Base-by-base conservation (phyloP, 2,888 invertebrate species). In the Onchidella celtica region DNA sequence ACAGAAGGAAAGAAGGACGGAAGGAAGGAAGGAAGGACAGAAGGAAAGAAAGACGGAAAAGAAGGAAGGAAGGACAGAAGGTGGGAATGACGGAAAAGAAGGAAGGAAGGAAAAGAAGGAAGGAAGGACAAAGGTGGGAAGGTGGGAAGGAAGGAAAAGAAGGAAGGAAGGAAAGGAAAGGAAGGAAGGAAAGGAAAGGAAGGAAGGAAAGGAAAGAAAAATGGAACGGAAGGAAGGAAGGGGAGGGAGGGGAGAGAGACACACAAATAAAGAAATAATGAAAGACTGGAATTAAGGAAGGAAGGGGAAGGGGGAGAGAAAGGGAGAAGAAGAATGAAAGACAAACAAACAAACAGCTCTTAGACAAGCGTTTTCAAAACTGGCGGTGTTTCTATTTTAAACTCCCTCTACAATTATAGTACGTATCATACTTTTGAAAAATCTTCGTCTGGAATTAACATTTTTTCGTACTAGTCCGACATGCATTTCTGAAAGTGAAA, bases 21-120 rank as follows among this genome's bases (percentile, higher is more conserved):
- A 66, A 66, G 66, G 32, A 29, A 3, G 29, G 34, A 21, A 66
- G 34, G 3, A 66, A 27, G 29, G 6, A 27, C 4, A 66, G 34
- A 21, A 66, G 34, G 29, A 29, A 29, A 21, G 21, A 66, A 21
- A 66, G 34, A 9, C 24, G n/a, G 36, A 34, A 3, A 68, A 4
- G 21, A 68, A 32, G 68, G 17, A 29, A 1, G 21, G 36, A 21
- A 11, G 36, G 68, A 68, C 29, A 32, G 2, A 68, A 36, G 21
- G 36, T 32, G 3, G n/a, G 36, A 38, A 68, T n/a, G 17, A 68
- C 34, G 36, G 24, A 21, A 68, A 68, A 36, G n/a, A 68, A 36
- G 36, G 36, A 36, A 68, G 36, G 38, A 36, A 68, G 36, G 36
- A 68, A 21, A 34, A 34, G 68, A 68, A 68, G n/a, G 36, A 68